These are phyloP conservation scores for Gobio gobio DNA, from an alignment of 2,113 vertebrate genomes.

Conservation along the genomic window DNA sequence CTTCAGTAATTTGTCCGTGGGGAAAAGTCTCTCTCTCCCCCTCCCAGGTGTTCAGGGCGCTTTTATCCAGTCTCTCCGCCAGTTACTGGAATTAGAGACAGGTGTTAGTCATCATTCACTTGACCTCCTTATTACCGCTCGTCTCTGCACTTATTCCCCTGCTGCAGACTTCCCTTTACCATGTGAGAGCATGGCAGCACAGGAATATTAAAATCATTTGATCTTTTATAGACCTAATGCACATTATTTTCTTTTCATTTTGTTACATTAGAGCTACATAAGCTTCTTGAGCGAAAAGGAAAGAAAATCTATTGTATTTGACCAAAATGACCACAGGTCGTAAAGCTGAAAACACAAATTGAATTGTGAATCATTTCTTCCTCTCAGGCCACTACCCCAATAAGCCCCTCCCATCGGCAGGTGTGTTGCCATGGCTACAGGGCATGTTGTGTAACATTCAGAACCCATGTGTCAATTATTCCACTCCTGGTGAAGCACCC, in stretches of 20 bases:
- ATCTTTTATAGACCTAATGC: not conserved
- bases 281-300: not conserved
- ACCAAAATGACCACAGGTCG: not conserved
- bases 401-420: constrained; percentile 98
- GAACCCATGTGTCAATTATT: constrained; percentile 89
- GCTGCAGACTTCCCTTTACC: no score
- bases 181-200: no score
- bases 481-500: constrained; percentile 93
- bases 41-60: no score
- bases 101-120: no score
- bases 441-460: constrained; percentile 94
- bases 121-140: no score
- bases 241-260: not conserved
- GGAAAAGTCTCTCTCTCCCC: no score
- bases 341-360: not conserved
- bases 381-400: constrained; percentile 93
- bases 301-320: not conserved
- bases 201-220: not conserved
- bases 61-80: no score
- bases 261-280: not conserved
- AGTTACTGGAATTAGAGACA: no score
- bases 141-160: no score
- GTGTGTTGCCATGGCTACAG: constrained; percentile 94
- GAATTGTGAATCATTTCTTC: not conserved
- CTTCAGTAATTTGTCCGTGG: no score